A percentile compares a stretch with the other conserved stretches of the same genome.
Evolutionary conservation across 1,140 invertebrate genomes (phyloP).

Genomic region (Eurosta solidaginis): DNA sequence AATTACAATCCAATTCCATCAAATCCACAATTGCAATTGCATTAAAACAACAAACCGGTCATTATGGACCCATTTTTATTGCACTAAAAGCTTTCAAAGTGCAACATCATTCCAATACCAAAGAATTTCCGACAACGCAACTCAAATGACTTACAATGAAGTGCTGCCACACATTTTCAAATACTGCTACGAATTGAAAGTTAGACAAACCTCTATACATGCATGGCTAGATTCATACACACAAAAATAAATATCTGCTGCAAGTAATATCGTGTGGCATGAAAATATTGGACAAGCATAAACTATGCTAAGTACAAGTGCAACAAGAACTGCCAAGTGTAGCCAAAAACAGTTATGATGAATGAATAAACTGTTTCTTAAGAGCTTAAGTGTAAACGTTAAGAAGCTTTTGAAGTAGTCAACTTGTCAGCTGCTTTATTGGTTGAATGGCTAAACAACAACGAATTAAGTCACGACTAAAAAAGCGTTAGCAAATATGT

Average conservation of each 20-base stretch:
- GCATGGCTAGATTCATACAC: too few relatives aligned
- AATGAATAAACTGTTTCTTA: too few relatives aligned
- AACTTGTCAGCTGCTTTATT: conserved; percentile 8
- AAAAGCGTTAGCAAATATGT: background rate
- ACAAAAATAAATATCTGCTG: background rate
- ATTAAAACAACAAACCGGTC: conserved; percentile 19
- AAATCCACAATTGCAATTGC: conserved; percentile 1
- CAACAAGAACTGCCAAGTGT: background rate
- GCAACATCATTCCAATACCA: conserved; percentile 21
- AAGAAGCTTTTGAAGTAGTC: background rate
- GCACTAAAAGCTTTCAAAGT: background rate
- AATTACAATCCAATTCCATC: background rate
- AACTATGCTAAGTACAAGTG: conserved; percentile 12
- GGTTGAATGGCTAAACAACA: background rate
- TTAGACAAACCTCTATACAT: too few relatives aligned
- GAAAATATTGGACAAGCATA: conserved; percentile 17
- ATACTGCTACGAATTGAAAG: too few relatives aligned
- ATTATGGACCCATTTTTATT: conserved; percentile 23
- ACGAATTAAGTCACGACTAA: background rate
- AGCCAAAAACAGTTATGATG: background rate
- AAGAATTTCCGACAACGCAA: conserved; percentile 15
- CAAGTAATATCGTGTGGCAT: background rate
- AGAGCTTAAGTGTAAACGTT: background rate
- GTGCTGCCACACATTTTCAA: too few relatives aligned
- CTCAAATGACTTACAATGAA: background rate